phyloP scores from a whole-genome alignment of 2,888 invertebrate genomes.

The Drosophila hamatofila region DNA sequence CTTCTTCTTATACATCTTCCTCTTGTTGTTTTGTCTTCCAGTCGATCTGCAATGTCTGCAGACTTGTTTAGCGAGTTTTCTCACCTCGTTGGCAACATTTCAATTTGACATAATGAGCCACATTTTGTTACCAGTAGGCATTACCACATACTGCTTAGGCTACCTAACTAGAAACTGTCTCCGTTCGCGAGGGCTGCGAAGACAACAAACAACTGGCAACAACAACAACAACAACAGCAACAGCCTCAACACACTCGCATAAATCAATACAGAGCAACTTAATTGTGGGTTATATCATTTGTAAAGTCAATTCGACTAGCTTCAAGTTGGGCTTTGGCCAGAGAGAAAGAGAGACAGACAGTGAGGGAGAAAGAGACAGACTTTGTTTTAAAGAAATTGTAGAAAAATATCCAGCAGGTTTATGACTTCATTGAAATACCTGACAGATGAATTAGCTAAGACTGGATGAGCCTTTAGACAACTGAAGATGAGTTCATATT shows the following conservation, averaged over 20 bases:
- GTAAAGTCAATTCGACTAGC: background rate
- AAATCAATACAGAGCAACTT: constrained; percentile 14
- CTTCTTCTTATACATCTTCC: constrained; percentile 19
- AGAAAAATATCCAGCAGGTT: no score
- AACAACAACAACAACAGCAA: background rate
- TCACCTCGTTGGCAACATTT: constrained; percentile 78
- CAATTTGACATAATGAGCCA: constrained; percentile 85
- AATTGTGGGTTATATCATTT: constrained; percentile 6
- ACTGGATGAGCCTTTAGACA: no score
- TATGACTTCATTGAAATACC: no score
- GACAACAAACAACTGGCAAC: no score
- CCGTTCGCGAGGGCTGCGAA: background rate
- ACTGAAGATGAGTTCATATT: no score
- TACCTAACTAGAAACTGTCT: constrained; percentile 34
- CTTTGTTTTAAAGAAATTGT: no score
- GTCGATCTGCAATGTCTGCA: constrained; percentile 48
- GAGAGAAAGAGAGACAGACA: background rate
- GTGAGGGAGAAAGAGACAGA: background rate
- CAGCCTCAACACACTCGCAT: constrained; percentile 5
- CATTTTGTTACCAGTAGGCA: constrained; percentile 73
- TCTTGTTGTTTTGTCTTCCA: constrained; percentile 39
- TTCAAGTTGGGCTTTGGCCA: background rate
- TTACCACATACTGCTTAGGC: constrained; percentile 39
- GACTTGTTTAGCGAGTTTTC: constrained; percentile 62
- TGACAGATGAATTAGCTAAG: no score